Evolutionary conservation across 2,113 vertebrate genomes (phyloP).

Genomic region (Trichomycterus rosablanca): DNA sequence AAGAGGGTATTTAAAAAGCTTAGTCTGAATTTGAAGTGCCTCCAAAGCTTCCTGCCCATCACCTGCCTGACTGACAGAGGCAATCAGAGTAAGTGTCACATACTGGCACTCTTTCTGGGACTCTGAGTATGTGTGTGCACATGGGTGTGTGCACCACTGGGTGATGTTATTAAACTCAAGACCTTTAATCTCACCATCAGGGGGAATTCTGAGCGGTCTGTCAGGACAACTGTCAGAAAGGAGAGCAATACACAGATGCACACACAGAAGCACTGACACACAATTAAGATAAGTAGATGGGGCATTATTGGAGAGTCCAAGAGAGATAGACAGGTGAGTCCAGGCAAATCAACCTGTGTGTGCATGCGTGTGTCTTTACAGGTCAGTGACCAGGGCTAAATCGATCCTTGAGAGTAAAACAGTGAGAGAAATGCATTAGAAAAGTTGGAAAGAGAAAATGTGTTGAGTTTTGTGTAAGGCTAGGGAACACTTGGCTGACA

Average conservation of each 20-base stretch:
- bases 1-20: slow-evolving; percentile 6
- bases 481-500: not conserved
- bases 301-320: slow-evolving; percentile 40
- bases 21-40: slow-evolving; percentile 1
- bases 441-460: not conserved
- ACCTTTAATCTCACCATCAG: slow-evolving; percentile 36
- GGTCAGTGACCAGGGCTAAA: slow-evolving; percentile 32
- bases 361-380: slow-evolving; percentile 30
- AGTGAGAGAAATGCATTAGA: slow-evolving; percentile 8
- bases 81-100: slow-evolving; percentile 19
- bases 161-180: slow-evolving; percentile 34
- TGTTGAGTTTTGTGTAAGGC: not conserved
- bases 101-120: slow-evolving; percentile 5
- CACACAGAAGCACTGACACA: slow-evolving; percentile 33
- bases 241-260: slow-evolving; percentile 26
- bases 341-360: slow-evolving; percentile 41
- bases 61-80: slow-evolving; percentile 29
- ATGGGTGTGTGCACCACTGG: not conserved
- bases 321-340: slow-evolving; percentile 39
- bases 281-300: slow-evolving; percentile 50
- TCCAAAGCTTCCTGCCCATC: slow-evolving; percentile 21
- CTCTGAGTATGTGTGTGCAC: slow-evolving; percentile 4
- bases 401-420: slow-evolving; percentile 31
- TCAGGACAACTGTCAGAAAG: slow-evolving; percentile 32
- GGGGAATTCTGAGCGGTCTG: slow-evolving; percentile 33